phyloP scores from a whole-genome alignment of 2,888 invertebrate species.

The Acanthopleura granulata region DNA sequence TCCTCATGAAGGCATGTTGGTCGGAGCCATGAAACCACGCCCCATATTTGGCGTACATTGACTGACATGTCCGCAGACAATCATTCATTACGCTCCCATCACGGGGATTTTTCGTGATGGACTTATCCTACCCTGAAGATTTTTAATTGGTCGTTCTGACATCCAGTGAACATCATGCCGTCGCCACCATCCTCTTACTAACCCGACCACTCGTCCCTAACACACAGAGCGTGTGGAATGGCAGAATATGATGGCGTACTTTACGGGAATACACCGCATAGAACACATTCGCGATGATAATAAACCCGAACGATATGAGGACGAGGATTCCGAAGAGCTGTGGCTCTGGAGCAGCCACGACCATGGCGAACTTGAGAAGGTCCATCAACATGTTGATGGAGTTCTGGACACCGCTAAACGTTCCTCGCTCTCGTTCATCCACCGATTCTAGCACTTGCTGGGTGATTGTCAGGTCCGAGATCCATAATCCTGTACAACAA shows the following conservation, averaged over 20 bases:
- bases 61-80: too few species aligned
- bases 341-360: slow-evolving; percentile 67
- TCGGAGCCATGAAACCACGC: too few species aligned
- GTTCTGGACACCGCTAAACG: slow-evolving; percentile 70
- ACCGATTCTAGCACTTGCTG: slow-evolving; percentile 71
- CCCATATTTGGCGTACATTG: too few species aligned
- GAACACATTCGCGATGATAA: slow-evolving; percentile 35
- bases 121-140: too few species aligned
- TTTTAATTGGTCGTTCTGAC: too few species aligned
- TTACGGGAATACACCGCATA: slow-evolving; percentile 37
- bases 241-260: slow-evolving; percentile 28
- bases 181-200: neutral
- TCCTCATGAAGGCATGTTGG: too few species aligned
- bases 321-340: slow-evolving; percentile 70
- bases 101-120: too few species aligned
- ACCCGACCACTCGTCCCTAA: neutral
- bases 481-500: slow-evolving; percentile 69
- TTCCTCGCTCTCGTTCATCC: slow-evolving; percentile 67
- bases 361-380: slow-evolving; percentile 68
- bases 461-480: slow-evolving; percentile 70
- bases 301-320: slow-evolving; percentile 63
- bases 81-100: too few species aligned
- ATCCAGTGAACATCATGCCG: too few species aligned
- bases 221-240: neutral
- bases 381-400: slow-evolving; percentile 70